Evolutionary conservation across 2,888 invertebrate species (phyloP).

Genomic region (Salpingus planirostris): DNA sequence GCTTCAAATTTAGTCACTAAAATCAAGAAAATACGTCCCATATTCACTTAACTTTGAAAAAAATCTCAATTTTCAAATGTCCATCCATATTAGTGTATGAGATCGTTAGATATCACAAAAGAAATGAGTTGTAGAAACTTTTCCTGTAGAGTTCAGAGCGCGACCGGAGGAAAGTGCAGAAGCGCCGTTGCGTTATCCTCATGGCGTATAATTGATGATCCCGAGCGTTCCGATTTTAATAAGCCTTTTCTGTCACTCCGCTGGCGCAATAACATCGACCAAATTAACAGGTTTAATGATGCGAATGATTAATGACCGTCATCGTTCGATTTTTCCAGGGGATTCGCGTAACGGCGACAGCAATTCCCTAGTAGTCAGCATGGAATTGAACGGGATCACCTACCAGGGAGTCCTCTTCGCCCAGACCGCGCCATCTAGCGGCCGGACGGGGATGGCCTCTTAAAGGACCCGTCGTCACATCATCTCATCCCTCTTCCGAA

Average conservation of each 20-base stretch:
- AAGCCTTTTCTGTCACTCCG: constrained; percentile 17
- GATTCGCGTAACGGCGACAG: constrained; percentile 77
- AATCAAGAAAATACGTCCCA: too few relatives aligned
- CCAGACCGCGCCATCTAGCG: constrained; percentile 33
- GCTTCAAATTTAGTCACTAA: too few relatives aligned
- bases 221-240: constrained; percentile 17
- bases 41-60: too few relatives aligned
- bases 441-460: constrained; percentile 32
- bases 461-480: constrained; percentile 20
- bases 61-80: too few relatives aligned
- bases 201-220: constrained; percentile 25
- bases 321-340: constrained; percentile 48
- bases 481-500: too few relatives aligned
- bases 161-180: too few relatives aligned
- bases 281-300: constrained; percentile 23
- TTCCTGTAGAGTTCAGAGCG: too few relatives aligned
- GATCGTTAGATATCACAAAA: too few relatives aligned
- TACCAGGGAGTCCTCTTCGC: constrained; percentile 92
- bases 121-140: too few relatives aligned
- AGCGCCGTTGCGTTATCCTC: too few relatives aligned
- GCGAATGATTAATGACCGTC: constrained; percentile 20
- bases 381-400: constrained; percentile 92
- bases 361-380: constrained; percentile 85
- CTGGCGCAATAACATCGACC: constrained; percentile 17
- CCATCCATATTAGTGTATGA: too few relatives aligned